Evolutionary conservation across 2,113 vertebrate genomes (phyloP), one percentile per base, ranked within the genome.

Genomic region (Ranitomeya variabilis): DNA sequence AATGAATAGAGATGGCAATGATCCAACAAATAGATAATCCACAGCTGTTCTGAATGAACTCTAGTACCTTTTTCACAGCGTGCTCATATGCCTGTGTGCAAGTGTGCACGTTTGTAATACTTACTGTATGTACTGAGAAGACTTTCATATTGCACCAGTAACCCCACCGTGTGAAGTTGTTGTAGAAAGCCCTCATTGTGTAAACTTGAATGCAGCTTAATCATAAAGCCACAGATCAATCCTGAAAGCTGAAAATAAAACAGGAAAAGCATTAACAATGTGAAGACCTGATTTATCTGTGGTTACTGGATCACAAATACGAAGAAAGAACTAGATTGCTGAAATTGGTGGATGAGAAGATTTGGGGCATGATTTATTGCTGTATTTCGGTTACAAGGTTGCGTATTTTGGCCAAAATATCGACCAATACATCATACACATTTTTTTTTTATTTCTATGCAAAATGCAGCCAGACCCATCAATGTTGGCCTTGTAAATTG

Each of bases 51-150:
- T 16, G 71, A 74, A 74, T 18, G 71, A 74, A 23, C 8, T 13
- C 2, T 15, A 37, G 69, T 7, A 6, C 26, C 14, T 37, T 37
- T 71, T 14, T 71, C 14, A 15, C 16, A 18, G 69, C 4, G 12
- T 14, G 7, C 23, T 7, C 5, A 16, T 16, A 4, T 31, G 7
- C 14, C 69, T 2, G 19, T 66, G 45, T 9, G 45, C 21, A 7
- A 26, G n/a, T 80, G 31, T 59, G 12, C 52, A 80, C 45, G 18
- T 18, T 45, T 52, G 37, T 26, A 67, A 86, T 59, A 97, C 97
- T 98, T 92, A 99, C 98, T 99, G 54, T 99, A 98, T 0, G 97
- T 99, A 89, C 98, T 99, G 59, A 99, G 97, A n/a, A 99, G 95
- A 86, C 98, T 97, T 94, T 99, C 98, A 83, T 98, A 99, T 74